These are phyloP conservation scores for Cenopis cana DNA, from an alignment of 2,888 invertebrate genomes.

Conservation along the genomic window DNA sequence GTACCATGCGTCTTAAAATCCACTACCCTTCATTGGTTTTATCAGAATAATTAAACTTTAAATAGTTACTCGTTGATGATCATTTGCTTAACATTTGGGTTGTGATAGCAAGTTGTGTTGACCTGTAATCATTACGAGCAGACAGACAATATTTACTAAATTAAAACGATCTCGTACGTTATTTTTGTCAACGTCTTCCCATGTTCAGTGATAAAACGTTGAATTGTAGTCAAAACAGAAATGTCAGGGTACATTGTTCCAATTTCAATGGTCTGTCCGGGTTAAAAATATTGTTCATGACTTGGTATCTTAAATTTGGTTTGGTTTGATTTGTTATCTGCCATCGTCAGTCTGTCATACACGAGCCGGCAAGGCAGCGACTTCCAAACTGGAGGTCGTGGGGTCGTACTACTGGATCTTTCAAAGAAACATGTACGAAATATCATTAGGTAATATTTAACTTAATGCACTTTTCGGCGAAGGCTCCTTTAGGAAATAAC, in stretches of 20 bases:
- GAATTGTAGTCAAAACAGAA: constrained; percentile 40
- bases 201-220: constrained; percentile 23
- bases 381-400: too few relatives aligned
- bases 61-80: neutral
- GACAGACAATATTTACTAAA: constrained; percentile 34
- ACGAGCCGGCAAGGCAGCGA: too few relatives aligned
- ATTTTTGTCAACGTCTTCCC: constrained; percentile 38
- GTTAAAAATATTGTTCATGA: constrained; percentile 19
- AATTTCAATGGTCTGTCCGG: constrained; percentile 23
- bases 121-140: constrained; percentile 22
- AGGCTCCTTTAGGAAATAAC: too few relatives aligned
- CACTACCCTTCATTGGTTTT: neutral
- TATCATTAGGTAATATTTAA: too few relatives aligned
- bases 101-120: constrained; percentile 14
- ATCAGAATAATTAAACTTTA: constrained; percentile 1
- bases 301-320: neutral
- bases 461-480: too few relatives aligned
- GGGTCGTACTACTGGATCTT: too few relatives aligned
- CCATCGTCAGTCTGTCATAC: too few relatives aligned
- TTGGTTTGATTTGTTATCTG: neutral
- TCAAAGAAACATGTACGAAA: too few relatives aligned
- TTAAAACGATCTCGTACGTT: constrained; percentile 35
- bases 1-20: neutral
- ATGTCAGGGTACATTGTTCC: constrained; percentile 32
- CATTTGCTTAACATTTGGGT: neutral